Evolutionary conservation across 1,140 invertebrate species (phyloP).

Genomic region (Cherax quadricarinatus): DNA sequence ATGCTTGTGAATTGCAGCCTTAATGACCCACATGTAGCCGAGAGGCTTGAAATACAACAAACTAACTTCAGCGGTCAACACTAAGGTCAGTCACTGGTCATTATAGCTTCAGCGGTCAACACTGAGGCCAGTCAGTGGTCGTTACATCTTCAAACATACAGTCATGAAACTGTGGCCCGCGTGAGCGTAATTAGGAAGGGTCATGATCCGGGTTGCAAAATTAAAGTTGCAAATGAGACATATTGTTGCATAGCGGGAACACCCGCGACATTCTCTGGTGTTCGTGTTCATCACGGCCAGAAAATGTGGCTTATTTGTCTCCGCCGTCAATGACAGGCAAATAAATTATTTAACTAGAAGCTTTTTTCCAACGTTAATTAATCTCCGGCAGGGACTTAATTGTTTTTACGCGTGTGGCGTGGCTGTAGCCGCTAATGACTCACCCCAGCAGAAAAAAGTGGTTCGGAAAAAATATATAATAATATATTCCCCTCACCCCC

Average conservation of each 20-base stretch:
- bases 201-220: not conserved
- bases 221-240: not conserved
- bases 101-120: too few species aligned
- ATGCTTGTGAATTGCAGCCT: too few species aligned
- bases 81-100: too few species aligned
- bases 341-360: constrained; percentile 9
- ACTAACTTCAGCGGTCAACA: too few species aligned
- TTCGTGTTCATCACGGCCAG: not conserved
- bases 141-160: not conserved
- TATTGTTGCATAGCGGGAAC: not conserved
- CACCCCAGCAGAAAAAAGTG: not conserved
- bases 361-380: constrained; percentile 4
- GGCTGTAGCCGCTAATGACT: not conserved
- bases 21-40: too few species aligned
- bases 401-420: constrained; percentile 1
- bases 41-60: too few species aligned
- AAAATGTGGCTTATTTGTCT: constrained; percentile 9
- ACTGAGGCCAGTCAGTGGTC: too few species aligned
- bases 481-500: too few species aligned
- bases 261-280: not conserved
- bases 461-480: not conserved
- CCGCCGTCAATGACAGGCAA: constrained; percentile 4
- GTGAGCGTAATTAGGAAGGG: not conserved
- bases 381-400: not conserved
- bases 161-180: not conserved